Conservation (phyloP, 2,113 vertebrate genomes). For the Anarrhichthys ocellatus region DNA sequence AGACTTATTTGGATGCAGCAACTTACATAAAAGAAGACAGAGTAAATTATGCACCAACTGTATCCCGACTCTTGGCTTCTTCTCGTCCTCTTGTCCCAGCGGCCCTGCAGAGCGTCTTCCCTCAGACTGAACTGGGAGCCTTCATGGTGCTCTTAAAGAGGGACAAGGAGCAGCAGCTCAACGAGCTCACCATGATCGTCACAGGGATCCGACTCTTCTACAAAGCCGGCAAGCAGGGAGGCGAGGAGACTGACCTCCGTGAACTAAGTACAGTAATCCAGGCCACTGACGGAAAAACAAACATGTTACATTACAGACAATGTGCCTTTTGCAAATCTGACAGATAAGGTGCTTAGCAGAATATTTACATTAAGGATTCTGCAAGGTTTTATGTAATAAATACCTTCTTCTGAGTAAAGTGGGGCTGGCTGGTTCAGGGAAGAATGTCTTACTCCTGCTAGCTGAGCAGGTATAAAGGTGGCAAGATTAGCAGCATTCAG, state of each 20-base stretch:
- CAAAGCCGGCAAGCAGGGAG: constrained; percentile 84
- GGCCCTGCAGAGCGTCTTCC: constrained; percentile 93
- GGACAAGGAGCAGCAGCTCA: constrained; percentile 90
- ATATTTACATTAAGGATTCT: neutral
- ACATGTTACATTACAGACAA: neutral
- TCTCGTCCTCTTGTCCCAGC: constrained; percentile 76
- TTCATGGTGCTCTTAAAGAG: constrained; percentile 88
- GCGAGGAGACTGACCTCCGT: constrained; percentile 81
- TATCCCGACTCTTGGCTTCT: neutral
- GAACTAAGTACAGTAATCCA: constrained; percentile 53
- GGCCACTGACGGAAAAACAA: no score
- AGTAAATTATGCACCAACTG: neutral
- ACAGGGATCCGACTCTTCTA: constrained; percentile 94
- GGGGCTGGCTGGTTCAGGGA: neutral
- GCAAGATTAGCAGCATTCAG: neutral
- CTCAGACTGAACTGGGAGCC: constrained; percentile 84
- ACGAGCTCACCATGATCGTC: constrained; percentile 87
- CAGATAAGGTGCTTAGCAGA: neutral
- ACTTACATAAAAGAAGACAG: neutral
- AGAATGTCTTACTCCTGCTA: neutral
- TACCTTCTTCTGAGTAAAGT: neutral
- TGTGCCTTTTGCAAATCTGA: neutral
- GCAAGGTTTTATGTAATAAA: neutral
- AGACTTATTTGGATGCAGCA: neutral
- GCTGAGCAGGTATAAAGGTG: neutral